Evolutionary conservation across 2,113 vertebrate genomes (phyloP).

Genomic region (Tenebrosternarchus preto): DNA sequence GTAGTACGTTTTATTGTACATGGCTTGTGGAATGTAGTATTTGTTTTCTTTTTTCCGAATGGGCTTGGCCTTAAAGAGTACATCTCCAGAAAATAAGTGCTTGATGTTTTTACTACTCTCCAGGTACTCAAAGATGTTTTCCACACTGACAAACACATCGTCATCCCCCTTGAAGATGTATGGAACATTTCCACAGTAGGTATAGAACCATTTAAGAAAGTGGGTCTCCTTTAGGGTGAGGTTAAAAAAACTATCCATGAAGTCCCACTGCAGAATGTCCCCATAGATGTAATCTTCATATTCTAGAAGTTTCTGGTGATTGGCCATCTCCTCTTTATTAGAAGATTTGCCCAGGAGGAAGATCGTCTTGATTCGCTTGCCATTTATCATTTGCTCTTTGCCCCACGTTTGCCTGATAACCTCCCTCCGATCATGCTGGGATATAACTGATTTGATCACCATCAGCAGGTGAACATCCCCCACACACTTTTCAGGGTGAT

Average conservation of each 20-base stretch:
- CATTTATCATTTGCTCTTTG: constrained; percentile 74
- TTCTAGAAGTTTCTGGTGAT: constrained; percentile 94
- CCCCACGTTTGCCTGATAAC: constrained; percentile 95
- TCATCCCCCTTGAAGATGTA: constrained; percentile 95
- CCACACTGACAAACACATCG: constrained; percentile 87
- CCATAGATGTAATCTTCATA: constrained; percentile 88
- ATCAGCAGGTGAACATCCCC: constrained; percentile 82
- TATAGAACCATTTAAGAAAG: constrained; percentile 94
- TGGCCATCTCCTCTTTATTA: constrained; percentile 80
- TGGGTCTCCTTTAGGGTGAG: constrained; percentile 95
- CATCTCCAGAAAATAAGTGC: constrained; percentile 87
- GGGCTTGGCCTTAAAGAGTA: constrained; percentile 84
- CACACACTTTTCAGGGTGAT: constrained; percentile 88
- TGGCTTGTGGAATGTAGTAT: constrained; percentile 85
- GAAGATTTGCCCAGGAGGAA: constrained; percentile 87
- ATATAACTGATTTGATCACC: constrained; percentile 91
- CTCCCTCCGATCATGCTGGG: constrained; percentile 88
- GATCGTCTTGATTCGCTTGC: constrained; percentile 80
- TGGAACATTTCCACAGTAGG: constrained; percentile 78
- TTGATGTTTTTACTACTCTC: constrained; percentile 67
- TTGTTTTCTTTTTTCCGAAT: constrained; percentile 93
- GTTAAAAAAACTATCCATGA: constrained; percentile 96
- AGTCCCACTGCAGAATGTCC: constrained; percentile 96
- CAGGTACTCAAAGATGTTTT: constrained; percentile 89
- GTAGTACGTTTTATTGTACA: constrained; percentile 86